Conservation (phyloP, 2,888 invertebrate species). For the Mythimna loreyi region DNA sequence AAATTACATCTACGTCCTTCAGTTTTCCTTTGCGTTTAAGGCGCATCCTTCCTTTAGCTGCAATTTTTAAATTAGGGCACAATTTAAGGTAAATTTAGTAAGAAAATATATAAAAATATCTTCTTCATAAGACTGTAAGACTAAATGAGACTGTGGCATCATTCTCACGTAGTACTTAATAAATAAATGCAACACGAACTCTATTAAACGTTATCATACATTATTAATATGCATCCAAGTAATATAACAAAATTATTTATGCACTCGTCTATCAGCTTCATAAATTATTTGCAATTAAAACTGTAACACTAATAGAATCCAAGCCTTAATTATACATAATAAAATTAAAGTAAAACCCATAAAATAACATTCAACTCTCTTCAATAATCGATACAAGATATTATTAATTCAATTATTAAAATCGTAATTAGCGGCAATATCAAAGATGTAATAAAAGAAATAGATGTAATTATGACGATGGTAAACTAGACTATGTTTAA, state of each 20-base stretch:
- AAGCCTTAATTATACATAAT: constrained; percentile 69
- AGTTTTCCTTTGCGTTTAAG: too few species aligned
- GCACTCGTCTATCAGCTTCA: constrained; percentile 31
- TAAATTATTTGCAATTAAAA: constrained; percentile 66
- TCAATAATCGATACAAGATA: constrained; percentile 64
- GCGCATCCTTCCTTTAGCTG: too few species aligned
- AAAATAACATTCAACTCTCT: constrained; percentile 67
- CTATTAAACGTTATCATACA: constrained; percentile 25
- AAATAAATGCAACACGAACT: constrained; percentile 13
- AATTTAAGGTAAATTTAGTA: neutral
- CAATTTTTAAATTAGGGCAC: too few species aligned
- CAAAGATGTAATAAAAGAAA: constrained; percentile 61
- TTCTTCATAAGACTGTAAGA: neutral
- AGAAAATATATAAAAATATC: too few species aligned
- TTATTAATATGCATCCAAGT: constrained; percentile 27
- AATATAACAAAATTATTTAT: constrained; percentile 45
- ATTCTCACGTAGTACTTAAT: constrained; percentile 18
- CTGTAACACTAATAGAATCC: constrained; percentile 69
- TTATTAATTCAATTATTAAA: constrained; percentile 73
- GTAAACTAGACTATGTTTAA: constrained; percentile 43
- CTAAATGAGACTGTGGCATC: neutral
- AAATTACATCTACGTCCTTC: too few species aligned
- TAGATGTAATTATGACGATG: constrained; percentile 42
- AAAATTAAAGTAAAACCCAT: constrained; percentile 68
- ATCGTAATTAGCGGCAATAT: constrained; percentile 67